Evolutionary conservation across 37 sponge, comb jelly and placozoan genomes (phyloP), one percentile per base, ranked within the genome.

Genomic region (Hexactinellida sp.): DNA sequence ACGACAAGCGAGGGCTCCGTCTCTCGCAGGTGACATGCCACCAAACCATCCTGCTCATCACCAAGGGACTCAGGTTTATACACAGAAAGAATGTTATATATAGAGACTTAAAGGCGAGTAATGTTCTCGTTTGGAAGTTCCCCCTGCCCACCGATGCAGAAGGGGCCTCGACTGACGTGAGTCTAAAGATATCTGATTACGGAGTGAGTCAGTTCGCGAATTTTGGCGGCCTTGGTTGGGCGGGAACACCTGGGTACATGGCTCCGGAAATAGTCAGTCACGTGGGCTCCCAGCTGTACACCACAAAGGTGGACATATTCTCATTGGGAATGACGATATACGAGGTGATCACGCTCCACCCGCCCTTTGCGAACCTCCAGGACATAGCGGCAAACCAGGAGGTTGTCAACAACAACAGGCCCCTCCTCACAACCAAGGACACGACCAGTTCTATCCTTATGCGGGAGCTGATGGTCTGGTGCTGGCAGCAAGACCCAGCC

Each of bases 381-480:
- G 87, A 63, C 36, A 85, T 87, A 41, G 92, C 89, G 38, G 89
- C 91, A 36, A 89, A 93, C 82, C 93, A 89, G 85, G 90, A 90
- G 37, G 89, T 88, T 36, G 90, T 88, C 63, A 88, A 84, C 55
- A 93, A 91, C 7, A 55, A 37, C 34, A 82, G 95, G 13, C 95
- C 95, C 0, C 39, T 84, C 25, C 85, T 95, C 37, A 39, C 76
- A 37, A 87, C 83, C 37, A 24, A 90, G 93, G 91, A 94, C 55
- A 85, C 91, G 10, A 82, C 83, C 24, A 88, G 88, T 39, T 90
- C 91, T 19, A 88, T 95, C 0, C 85, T 95, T 36, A 86, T 92
- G 30, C 83, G 93, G 16, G 95, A 95, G 83, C 89, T 95, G 37
- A 95, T 95, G 95, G 87, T 84, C 24, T 92, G 95, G 93, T 92